A percentile compares a stretch with the other conserved stretches of the same genome.
Evolutionary conservation across 1,140 invertebrate genomes (phyloP).

Genomic region (Bombus balteatus): DNA sequence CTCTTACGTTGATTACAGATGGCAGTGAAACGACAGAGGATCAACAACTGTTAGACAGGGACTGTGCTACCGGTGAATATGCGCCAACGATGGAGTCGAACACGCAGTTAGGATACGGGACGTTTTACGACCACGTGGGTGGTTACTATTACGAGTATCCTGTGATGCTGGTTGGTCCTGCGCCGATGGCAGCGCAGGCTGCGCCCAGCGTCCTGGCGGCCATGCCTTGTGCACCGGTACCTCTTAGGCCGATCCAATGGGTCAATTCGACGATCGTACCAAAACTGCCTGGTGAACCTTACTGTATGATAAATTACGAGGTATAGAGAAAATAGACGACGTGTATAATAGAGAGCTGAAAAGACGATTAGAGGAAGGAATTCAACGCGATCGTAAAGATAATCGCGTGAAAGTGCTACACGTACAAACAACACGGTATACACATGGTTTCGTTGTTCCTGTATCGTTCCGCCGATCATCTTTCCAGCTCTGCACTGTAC

Average conservation of each 20-base stretch:
- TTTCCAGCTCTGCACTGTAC: no score
- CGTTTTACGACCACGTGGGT: conserved; percentile 77
- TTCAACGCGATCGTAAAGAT: no score
- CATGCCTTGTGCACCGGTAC: conserved; percentile 80
- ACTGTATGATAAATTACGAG: conserved; percentile 79
- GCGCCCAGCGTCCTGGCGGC: conserved; percentile 77
- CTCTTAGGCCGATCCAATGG: conserved; percentile 82
- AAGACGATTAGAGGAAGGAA: no score
- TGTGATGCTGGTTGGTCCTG: conserved; percentile 78
- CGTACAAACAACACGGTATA: no score
- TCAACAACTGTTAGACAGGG: conserved; percentile 77
- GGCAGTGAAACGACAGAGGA: conserved; percentile 81
- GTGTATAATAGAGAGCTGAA: neutral
- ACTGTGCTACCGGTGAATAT: conserved; percentile 70
- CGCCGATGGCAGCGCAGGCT: conserved; percentile 73
- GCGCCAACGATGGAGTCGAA: conserved; percentile 63
- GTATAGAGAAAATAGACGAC: conserved; percentile 40
- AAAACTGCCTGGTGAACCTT: conserved; percentile 75
- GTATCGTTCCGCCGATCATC: no score
- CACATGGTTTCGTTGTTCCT: no score
- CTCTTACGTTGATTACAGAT: conserved; percentile 61
- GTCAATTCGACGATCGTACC: conserved; percentile 81
- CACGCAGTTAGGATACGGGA: conserved; percentile 74
- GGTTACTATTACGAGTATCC: conserved; percentile 81
- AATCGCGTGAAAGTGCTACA: no score